phyloP scores from a whole-genome alignment of 2,797 vertebrate species.

The Peromyscus melanophrys region DNA sequence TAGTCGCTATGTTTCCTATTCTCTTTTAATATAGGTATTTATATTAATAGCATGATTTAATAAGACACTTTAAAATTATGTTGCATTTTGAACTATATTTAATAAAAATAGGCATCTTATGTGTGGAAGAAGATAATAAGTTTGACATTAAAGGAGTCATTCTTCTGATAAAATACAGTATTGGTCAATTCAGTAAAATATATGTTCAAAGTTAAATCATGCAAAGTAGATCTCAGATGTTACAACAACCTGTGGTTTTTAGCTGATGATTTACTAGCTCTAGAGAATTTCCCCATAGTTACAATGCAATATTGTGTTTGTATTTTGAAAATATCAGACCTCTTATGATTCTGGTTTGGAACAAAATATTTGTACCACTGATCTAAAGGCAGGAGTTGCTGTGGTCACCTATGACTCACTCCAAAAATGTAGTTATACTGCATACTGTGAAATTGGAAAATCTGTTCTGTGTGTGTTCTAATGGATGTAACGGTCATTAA shows the following conservation, averaged over 20 bases:
- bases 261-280: conserved; percentile 31
- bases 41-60: conserved; percentile 76
- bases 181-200: conserved; percentile 14
- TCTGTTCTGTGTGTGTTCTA: conserved; percentile 95
- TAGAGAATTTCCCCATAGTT: conserved; percentile 43
- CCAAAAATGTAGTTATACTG: conserved; percentile 82
- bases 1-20: conserved; percentile 65
- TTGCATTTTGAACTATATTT: conserved; percentile 75
- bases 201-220: conserved; percentile 50
- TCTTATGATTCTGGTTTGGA: conserved; percentile 65
- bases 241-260: conserved; percentile 49
- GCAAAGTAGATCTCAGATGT: conserved; percentile 65
- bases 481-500: conserved; percentile 99
- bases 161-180: conserved; percentile 43
- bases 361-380: conserved; percentile 72
- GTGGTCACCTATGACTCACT: conserved; percentile 87
- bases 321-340: conserved; percentile 62
- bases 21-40: conserved; percentile 72
- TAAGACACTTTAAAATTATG: conserved; percentile 74
- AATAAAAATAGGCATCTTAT: conserved; percentile 53
- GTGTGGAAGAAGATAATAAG: not conserved
- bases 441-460: conserved; percentile 95
- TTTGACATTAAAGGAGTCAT: conserved; percentile 53
- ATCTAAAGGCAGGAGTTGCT: conserved; percentile 60
- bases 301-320: conserved; percentile 12